Evolutionary conservation across 2,797 vertebrate species (phyloP).

Genomic region (Prionace glauca): DNA sequence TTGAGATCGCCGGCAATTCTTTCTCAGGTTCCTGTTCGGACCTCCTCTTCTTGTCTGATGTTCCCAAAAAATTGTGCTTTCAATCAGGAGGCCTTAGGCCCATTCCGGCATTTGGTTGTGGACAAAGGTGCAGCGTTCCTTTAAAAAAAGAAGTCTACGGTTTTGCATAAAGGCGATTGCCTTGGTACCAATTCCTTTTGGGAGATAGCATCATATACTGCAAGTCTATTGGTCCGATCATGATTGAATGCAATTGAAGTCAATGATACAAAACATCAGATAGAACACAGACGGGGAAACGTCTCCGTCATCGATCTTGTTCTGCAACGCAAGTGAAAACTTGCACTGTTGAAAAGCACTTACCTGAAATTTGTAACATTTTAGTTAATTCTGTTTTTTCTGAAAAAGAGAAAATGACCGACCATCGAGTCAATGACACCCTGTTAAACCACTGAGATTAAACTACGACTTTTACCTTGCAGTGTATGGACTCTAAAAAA

Average conservation of each 20-base stretch:
- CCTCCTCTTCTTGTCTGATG: too few species aligned
- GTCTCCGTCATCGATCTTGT: not conserved
- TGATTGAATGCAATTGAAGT: not conserved
- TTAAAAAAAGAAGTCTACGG: too few species aligned
- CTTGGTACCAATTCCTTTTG: not conserved
- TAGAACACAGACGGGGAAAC: not conserved
- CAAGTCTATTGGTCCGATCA: not conserved
- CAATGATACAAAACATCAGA: not conserved
- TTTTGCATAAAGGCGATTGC: too few species aligned
- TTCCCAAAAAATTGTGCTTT: too few species aligned
- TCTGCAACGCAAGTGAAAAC: too few species aligned
- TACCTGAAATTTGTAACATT: not conserved
- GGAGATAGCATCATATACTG: accelerated
- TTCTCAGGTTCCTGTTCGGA: too few species aligned
- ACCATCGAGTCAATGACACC: not conserved
- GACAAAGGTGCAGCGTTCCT: too few species aligned
- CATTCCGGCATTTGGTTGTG: too few species aligned
- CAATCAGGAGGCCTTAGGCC: too few species aligned
- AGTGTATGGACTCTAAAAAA: not conserved
- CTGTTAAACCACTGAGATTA: too few species aligned
- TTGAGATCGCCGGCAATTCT: too few species aligned
- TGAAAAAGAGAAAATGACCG: not conserved
- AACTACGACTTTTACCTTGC: not conserved
- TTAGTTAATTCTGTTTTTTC: not conserved
- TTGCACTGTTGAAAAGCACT: not conserved